These are phyloP conservation scores for Anthopleura sola DNA, from an alignment of 64 coral and sea anemone species.

Conservation along the genomic window DNA sequence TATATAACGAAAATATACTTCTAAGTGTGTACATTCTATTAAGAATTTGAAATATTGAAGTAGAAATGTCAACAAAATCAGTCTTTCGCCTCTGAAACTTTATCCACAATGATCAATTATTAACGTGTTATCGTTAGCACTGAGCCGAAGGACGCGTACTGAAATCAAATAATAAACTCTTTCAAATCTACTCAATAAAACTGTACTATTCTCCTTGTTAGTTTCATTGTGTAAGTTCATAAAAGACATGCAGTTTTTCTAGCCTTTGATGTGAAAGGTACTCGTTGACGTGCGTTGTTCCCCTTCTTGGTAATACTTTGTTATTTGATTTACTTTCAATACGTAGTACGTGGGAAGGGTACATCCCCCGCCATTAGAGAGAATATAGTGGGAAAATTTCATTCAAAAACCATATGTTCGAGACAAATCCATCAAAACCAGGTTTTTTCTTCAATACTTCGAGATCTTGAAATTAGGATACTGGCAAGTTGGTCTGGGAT, in stretches of 20 bases:
- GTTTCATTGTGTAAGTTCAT: background rate
- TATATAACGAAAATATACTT: too few relatives aligned
- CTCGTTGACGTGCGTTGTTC: background rate
- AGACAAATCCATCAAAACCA: background rate
- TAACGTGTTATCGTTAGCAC: background rate
- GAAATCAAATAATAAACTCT: background rate
- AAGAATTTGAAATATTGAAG: background rate
- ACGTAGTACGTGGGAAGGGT: background rate
- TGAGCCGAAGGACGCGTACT: background rate
- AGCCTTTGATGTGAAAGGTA: background rate
- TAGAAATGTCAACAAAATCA: background rate
- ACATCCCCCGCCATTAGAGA: background rate
- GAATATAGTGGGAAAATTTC: background rate
- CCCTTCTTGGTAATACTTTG: background rate
- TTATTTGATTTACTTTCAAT: constrained; percentile 1
- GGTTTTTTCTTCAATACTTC: background rate
- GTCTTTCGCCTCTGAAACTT: background rate
- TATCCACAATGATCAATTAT: background rate
- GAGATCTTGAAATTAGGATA: background rate
- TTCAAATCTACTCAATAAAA: background rate
- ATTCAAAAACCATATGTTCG: background rate
- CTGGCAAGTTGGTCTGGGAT: background rate
- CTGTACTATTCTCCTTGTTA: background rate
- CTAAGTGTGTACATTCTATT: background rate
- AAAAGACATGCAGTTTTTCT: background rate